Evolutionary conservation across 2,888 invertebrate species (phyloP), one percentile per base, ranked within the genome.

Genomic region (Pteria penguin): DNA sequence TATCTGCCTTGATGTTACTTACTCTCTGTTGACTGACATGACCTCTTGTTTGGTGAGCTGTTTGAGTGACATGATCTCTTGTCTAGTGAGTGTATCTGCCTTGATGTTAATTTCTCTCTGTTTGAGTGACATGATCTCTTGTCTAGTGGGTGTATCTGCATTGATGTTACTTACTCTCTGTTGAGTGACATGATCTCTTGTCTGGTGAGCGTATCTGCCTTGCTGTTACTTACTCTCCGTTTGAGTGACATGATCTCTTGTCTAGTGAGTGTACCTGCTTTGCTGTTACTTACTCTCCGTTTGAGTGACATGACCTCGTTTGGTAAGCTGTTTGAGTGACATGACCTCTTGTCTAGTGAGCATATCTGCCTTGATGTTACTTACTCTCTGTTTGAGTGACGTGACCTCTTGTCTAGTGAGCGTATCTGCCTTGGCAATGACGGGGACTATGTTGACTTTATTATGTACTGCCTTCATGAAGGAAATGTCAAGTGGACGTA

Each of bases 361-460:
- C 0, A 91, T 91, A 84, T 92, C 92, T 18, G 92, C 90, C 79
- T 92, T 92, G 45, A 45, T 18, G 18, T 57, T 22, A 62, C 68
- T 60, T 70, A 91, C 90, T 89, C 87, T 90, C 71, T 77, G 81
- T 79, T 92, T 92, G 14, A 92, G 86, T 32, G 81, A 83, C 22
- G 78, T 33, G 1, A 91, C 88, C 83, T 92, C 92, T 36, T 82
- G 82, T 81, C 87, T 88, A 24, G 92, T 92, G 65, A 92, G 88
- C 0, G 91, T 91, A 84, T 92, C 92, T 18, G 92, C 90, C 79
- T 92, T 92, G 63, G 92, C 92, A 33, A 92, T 88, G 22, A 92
- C 91, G 5, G 92, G 92, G 18, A 92, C 91, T 57, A 92, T 92
- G 85, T 92, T 92, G 31, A 92, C 91, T 86, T 92, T 92, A 82